A percentile compares a stretch with the other conserved stretches of the same genome.
phyloP scores from a whole-genome alignment of 1,140 invertebrate species.

The Saxidomus purpurata region DNA sequence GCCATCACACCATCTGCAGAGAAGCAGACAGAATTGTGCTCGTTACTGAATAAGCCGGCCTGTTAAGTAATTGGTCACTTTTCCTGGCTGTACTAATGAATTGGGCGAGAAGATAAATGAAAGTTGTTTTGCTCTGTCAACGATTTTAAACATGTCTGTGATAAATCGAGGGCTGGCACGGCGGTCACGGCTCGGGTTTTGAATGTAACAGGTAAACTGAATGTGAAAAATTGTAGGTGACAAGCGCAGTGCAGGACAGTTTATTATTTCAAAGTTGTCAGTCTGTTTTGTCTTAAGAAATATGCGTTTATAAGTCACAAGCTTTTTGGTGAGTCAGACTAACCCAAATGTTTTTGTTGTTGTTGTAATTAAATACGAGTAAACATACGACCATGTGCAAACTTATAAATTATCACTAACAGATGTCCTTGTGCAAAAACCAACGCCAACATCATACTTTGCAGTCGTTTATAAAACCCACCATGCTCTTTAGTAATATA shows the following conservation, averaged over 20 bases:
- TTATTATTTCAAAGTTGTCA: not conserved
- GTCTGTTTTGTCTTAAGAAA: not conserved
- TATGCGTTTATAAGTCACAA: not conserved
- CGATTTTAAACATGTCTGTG: constrained; percentile 19
- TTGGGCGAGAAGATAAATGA: constrained; percentile 52
- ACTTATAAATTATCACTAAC: too few species aligned
- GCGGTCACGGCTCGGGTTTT: constrained; percentile 1
- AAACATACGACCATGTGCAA: too few species aligned
- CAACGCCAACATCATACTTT: too few species aligned
- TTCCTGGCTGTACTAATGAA: constrained; percentile 55
- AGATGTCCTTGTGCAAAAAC: too few species aligned
- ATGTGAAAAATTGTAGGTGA: constrained; percentile 16
- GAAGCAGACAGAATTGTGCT: constrained; percentile 30
- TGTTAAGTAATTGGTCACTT: constrained; percentile 44
- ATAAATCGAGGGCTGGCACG: not conserved
- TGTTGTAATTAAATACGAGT: too few species aligned
- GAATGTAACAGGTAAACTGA: not conserved
- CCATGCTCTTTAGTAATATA: too few species aligned
- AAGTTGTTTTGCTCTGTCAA: constrained; percentile 34
- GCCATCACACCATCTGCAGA: constrained; percentile 56
- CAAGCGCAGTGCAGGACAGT: not conserved
- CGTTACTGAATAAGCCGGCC: not conserved
- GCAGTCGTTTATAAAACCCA: too few species aligned
- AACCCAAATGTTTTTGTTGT: too few species aligned
- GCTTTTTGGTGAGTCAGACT: not conserved